Base-by-base conservation (phyloP, 2,888 invertebrate genomes). In the Troides helena region DNA sequence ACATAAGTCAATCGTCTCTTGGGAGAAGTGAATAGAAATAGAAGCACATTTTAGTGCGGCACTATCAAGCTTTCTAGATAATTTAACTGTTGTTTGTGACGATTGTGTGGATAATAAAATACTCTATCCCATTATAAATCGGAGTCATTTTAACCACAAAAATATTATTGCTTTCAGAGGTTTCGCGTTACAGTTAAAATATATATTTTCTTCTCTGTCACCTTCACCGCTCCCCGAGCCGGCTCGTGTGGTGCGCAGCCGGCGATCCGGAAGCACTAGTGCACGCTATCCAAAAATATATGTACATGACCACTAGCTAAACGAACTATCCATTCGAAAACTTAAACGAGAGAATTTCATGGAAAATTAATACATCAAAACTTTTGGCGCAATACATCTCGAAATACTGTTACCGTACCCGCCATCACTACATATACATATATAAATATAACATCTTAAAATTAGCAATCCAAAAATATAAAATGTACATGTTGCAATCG, bases 361-460 rank as follows among this genome's bases (percentile, higher is more conserved):
- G 88, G 89, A 87, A 92, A 92, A 90, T 89, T 78, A 92, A 92
- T 90, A 90, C 90, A 90, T 92, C 91, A 92, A 92, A 92, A 90
- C 91, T 88, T 91, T 92, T 92, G 92, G 92, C 92, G 92, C 79
- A 87, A 91, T 88, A 92, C 92, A 84, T 86, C 76, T 87, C 87
- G 91, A 90, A 92, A 91, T 91, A 92, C 90, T 91, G 90, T 83
- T 83, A 82, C 84, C 82, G 91, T 90, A 91, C 85, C 81, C 92
- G 92, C 92, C 91, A 83, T 85, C 81, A 87, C 91, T 91, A 92
- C 92, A 89, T 91, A 90, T 91, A 92, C 87, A 92, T 92, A 92
- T 92, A 90, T 92, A 92, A 92, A 92, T 92, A 92, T 92, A 92
- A 91, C 90, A 89, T 92, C 92, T 92, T 92, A 92, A 92, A 92